A percentile compares a stretch with the other conserved stretches of the same genome.
phyloP scores from a whole-genome alignment of 2,888 invertebrate genomes.

The Ceraclea dissimilis region DNA sequence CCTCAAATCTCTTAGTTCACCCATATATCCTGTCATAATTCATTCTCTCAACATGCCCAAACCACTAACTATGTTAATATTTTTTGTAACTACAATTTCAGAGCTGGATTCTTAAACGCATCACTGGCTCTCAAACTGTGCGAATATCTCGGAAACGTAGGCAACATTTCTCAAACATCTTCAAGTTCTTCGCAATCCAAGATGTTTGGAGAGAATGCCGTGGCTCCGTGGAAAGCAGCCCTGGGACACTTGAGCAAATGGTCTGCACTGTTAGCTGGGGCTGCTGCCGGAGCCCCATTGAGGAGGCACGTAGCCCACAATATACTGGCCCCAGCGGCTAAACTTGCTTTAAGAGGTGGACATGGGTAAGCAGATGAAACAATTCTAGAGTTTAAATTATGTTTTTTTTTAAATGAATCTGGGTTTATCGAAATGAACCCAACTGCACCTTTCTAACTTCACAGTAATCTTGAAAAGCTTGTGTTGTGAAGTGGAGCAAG shows the following conservation, averaged over 20 bases:
- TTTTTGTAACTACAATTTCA: too few relatives aligned
- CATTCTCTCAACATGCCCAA: too few relatives aligned
- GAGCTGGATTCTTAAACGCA: constrained; percentile 57
- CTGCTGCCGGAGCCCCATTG: constrained; percentile 56
- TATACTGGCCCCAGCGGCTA: constrained; percentile 27
- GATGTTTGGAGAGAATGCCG: constrained; percentile 56
- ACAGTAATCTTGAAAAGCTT: too few relatives aligned
- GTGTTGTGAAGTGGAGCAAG: too few relatives aligned
- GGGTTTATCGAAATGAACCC: too few relatives aligned
- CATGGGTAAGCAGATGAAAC: neutral
- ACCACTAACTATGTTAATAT: too few relatives aligned
- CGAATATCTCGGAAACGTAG: constrained; percentile 44
- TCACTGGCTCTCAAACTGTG: constrained; percentile 58
- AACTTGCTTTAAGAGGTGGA: constrained; percentile 2
- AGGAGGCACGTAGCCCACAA: constrained; percentile 31
- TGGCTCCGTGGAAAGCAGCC: constrained; percentile 80
- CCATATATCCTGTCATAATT: too few relatives aligned
- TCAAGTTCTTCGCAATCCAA: neutral
- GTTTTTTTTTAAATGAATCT: neutral
- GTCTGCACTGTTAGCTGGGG: constrained; percentile 61
- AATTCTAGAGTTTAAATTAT: neutral
- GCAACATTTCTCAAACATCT: neutral
- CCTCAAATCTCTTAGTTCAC: too few relatives aligned
- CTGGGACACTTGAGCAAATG: constrained; percentile 67
- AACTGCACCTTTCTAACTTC: too few relatives aligned